Conservation (phyloP, 1,140 invertebrate genomes). For the Trichomalopsis sarcophagae region DNA sequence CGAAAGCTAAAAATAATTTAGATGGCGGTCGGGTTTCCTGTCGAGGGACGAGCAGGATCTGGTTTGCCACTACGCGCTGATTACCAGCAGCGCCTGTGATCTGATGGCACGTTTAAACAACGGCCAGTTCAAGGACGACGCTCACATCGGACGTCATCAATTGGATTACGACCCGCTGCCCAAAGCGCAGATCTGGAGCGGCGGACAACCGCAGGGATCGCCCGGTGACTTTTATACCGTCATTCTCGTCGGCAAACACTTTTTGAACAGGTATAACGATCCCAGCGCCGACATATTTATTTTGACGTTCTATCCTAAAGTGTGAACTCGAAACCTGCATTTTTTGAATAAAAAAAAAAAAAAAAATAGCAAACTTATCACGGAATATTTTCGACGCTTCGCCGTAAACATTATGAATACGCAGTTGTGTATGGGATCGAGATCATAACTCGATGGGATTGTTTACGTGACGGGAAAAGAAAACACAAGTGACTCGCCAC, state of each 20-base stretch:
- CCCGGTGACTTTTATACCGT: neutral
- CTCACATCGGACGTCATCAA: neutral
- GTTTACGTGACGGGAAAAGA: neutral
- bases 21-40: conserved; percentile 22
- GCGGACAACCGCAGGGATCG: neutral
- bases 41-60: conserved; percentile 18
- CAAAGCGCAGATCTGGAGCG: neutral
- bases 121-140: neutral
- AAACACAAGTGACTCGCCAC: neutral
- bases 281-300: neutral
- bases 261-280: neutral
- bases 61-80: neutral
- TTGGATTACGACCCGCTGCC: neutral
- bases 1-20: conserved; percentile 12
- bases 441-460: too few relatives aligned
- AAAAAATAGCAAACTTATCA: neutral
- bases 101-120: neutral
- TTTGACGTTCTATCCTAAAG: conserved; percentile 3
- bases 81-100: neutral
- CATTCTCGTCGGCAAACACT: conserved; percentile 3
- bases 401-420: too few relatives aligned
- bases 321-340: neutral
- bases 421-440: too few relatives aligned
- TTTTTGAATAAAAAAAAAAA: neutral
- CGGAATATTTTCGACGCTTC: too few relatives aligned